These are phyloP conservation scores for Allygus modestus DNA, from an alignment of 2,888 invertebrate genomes.

Conservation along the genomic window DNA sequence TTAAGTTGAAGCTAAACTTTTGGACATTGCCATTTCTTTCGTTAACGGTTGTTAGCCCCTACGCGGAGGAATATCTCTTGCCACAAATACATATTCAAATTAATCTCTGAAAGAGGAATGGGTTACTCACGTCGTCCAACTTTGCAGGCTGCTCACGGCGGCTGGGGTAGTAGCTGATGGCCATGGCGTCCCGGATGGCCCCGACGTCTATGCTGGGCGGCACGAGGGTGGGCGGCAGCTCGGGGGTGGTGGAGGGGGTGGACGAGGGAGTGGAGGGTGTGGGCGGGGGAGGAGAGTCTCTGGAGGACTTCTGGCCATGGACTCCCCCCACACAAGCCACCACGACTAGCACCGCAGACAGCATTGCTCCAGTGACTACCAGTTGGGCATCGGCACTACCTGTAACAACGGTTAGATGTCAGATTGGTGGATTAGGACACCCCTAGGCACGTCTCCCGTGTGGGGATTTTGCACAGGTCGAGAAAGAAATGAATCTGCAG, in stretches of 20 bases:
- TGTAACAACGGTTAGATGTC: not conserved
- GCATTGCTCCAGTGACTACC: not conserved
- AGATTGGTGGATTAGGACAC: too few relatives aligned
- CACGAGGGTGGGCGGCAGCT: not conserved
- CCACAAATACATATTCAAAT: too few relatives aligned
- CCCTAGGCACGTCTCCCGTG: too few relatives aligned
- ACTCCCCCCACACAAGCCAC: slow-evolving; percentile 12
- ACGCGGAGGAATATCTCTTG: too few relatives aligned
- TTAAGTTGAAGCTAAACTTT: too few relatives aligned
- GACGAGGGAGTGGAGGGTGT: not conserved
- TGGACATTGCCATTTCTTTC: too few relatives aligned
- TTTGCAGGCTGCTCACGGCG: slow-evolving; percentile 66
- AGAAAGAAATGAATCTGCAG: too few relatives aligned
- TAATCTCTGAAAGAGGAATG: too few relatives aligned
- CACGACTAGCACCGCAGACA: slow-evolving; percentile 21
- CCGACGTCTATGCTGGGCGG: slow-evolving; percentile 51
- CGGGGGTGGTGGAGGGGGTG: slow-evolving; percentile 8
- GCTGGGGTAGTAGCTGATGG: slow-evolving; percentile 68
- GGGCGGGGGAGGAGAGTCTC: not conserved
- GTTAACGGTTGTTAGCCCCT: too few relatives aligned
- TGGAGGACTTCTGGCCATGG: not conserved
- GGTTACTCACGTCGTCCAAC: slow-evolving; percentile 62
- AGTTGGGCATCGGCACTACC: slow-evolving; percentile 6
- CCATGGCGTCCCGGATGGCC: slow-evolving; percentile 65
- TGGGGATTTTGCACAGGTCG: too few relatives aligned